Evolutionary conservation across 2,888 invertebrate species (phyloP).

Genomic region (Chrysomela aeneicollis): DNA sequence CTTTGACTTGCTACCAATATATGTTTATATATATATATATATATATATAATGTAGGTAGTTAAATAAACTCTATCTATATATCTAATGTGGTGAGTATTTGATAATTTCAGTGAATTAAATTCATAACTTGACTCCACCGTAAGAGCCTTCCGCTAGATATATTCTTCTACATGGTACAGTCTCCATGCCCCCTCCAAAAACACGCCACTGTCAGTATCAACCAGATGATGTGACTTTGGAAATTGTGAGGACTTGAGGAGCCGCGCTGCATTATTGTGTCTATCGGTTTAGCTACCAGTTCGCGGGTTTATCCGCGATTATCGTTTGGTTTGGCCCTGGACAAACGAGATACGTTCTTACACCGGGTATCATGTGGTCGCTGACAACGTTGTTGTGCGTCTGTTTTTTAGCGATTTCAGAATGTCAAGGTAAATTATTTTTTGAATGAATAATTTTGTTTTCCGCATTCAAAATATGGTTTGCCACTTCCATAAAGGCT

Average conservation of each 20-base stretch:
- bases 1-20: too few relatives aligned
- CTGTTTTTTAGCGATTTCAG: slow-evolving; percentile 17
- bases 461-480: too few relatives aligned
- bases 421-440: slow-evolving; percentile 16
- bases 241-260: slow-evolving; percentile 7
- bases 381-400: slow-evolving; percentile 13
- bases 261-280: not conserved
- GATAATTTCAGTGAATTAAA: too few relatives aligned
- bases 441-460: too few relatives aligned
- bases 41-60: too few relatives aligned
- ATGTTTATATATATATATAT: too few relatives aligned
- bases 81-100: too few relatives aligned
- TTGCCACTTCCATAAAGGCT: too few relatives aligned
- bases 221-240: slow-evolving; percentile 15
- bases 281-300: not conserved
- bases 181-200: not conserved
- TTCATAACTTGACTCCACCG: too few relatives aligned
- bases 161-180: too few relatives aligned
- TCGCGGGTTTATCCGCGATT: slow-evolving; percentile 1
- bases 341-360: slow-evolving; percentile 4
- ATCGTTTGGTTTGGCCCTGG: not conserved
- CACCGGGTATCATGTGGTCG: slow-evolving; percentile 3
- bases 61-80: too few relatives aligned
- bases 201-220: not conserved
- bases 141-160: too few relatives aligned